Evolutionary conservation across 2,113 vertebrate genomes (phyloP).

Genomic region (Scartelaos histophorus): DNA sequence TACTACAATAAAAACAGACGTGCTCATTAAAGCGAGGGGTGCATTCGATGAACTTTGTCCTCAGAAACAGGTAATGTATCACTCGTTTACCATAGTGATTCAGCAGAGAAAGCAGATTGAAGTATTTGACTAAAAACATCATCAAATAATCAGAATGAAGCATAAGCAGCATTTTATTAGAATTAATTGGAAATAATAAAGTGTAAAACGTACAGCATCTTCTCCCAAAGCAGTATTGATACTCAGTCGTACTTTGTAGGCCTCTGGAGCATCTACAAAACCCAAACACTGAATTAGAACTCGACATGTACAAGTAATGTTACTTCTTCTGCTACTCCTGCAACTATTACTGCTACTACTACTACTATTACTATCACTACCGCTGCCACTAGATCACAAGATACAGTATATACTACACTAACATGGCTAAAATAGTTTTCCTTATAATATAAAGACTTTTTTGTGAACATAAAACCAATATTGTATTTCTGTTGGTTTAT

Average conservation of each 20-base stretch:
- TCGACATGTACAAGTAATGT: background rate
- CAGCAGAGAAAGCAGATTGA: background rate
- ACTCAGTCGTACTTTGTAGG: slow-evolving; percentile 91
- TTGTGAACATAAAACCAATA: too few species aligned
- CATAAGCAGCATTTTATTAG: background rate
- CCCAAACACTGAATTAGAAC: background rate
- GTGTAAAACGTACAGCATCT: slow-evolving; percentile 82
- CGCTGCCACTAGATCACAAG: too few species aligned
- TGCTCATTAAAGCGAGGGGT: slow-evolving; percentile 9
- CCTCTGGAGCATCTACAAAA: slow-evolving; percentile 77
- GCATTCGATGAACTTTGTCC: slow-evolving; percentile 24
- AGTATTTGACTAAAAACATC: background rate
- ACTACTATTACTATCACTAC: background rate
- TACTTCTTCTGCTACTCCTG: background rate
- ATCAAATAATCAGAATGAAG: background rate
- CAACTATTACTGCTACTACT: background rate
- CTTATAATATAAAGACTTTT: too few species aligned
- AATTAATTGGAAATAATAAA: background rate
- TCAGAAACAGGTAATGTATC: background rate
- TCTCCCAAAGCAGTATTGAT: slow-evolving; percentile 86
- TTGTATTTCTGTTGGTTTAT: too few species aligned
- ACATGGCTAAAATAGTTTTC: too few species aligned
- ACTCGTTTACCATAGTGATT: background rate
- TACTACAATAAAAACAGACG: slow-evolving; percentile 80
- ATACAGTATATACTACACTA: too few species aligned